Evolutionary conservation across 2,113 vertebrate species (phyloP).

Genomic region (Pimephales promelas): DNA sequence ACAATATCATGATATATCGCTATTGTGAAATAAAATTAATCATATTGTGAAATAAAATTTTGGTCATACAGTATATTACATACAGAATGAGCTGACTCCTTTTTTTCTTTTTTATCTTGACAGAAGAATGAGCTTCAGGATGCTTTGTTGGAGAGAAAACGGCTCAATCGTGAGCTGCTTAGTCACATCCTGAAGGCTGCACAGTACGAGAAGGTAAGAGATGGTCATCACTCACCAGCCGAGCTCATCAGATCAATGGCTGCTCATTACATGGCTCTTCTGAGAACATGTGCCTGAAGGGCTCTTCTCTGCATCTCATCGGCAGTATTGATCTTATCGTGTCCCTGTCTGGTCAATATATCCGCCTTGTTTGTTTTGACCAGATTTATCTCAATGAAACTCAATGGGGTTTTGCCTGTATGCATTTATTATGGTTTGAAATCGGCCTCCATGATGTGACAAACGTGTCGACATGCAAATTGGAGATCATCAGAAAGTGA

Average conservation of each 20-base stretch:
- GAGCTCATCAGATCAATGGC: conserved; percentile 42
- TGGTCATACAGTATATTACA: too few species aligned
- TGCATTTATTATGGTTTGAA: conserved; percentile 20
- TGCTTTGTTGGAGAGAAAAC: conserved; percentile 71
- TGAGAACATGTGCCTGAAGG: conserved; percentile 13
- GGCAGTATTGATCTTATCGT: conserved; percentile 28
- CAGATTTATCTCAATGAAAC: conserved; percentile 12
- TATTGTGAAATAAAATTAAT: too few species aligned
- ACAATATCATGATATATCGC: too few species aligned
- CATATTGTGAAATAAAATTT: too few species aligned
- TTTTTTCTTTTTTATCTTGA: conserved; percentile 22
- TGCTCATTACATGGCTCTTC: conserved; percentile 29
- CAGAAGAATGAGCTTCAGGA: conserved; percentile 82
- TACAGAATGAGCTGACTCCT: not conserved
- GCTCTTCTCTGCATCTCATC: conserved; percentile 27
- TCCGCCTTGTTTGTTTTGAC: conserved; percentile 38
- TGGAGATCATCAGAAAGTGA: not conserved
- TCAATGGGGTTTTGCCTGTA: conserved; percentile 16
- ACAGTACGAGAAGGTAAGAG: conserved; percentile 81
- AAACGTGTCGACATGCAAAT: not conserved
- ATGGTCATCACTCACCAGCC: not conserved
- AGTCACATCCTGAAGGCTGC: conserved; percentile 67
- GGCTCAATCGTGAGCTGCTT: conserved; percentile 75
- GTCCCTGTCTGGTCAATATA: conserved; percentile 43
- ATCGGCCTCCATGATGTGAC: not conserved